These are phyloP conservation scores for Ornithoptera priamus DNA, from an alignment of 2,888 invertebrate genomes.

Conservation along the genomic window DNA sequence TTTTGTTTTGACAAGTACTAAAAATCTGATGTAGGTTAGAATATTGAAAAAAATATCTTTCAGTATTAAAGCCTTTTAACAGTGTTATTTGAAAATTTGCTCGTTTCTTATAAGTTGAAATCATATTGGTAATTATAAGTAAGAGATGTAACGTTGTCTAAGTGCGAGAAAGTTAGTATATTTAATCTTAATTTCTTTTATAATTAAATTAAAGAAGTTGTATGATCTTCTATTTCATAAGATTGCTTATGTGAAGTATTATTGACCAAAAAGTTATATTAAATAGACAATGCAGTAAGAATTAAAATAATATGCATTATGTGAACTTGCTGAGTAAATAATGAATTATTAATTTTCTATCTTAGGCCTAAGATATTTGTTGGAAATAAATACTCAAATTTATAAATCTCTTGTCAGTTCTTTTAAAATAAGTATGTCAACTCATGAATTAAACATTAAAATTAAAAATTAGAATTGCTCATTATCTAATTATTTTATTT, in stretches of 20 bases:
- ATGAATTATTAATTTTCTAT: background rate
- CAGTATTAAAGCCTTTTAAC: background rate
- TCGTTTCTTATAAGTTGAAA: conserved; percentile 26
- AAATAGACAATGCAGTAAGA: too few relatives aligned
- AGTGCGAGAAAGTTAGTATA: conserved; percentile 24
- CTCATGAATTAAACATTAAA: too few relatives aligned
- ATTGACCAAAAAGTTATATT: too few relatives aligned
- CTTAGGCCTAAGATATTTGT: background rate
- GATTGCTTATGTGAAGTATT: too few relatives aligned
- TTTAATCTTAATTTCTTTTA: background rate
- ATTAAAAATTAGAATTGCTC: too few relatives aligned
- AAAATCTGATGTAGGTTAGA: conserved; percentile 25
- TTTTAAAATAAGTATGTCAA: background rate
- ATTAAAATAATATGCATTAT: background rate
- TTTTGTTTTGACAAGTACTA: conserved; percentile 38
- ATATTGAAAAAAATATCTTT: background rate
- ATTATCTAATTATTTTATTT: too few relatives aligned
- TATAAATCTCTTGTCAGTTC: background rate
- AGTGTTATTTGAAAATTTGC: conserved; percentile 20
- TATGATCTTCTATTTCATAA: too few relatives aligned
- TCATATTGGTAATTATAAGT: conserved; percentile 10
- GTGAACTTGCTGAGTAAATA: background rate
- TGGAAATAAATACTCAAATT: background rate
- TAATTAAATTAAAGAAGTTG: too few relatives aligned
- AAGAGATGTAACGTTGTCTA: conserved; percentile 22